Base-by-base conservation (phyloP, 2,113 vertebrate species). In the Panthera tigris region DNA sequence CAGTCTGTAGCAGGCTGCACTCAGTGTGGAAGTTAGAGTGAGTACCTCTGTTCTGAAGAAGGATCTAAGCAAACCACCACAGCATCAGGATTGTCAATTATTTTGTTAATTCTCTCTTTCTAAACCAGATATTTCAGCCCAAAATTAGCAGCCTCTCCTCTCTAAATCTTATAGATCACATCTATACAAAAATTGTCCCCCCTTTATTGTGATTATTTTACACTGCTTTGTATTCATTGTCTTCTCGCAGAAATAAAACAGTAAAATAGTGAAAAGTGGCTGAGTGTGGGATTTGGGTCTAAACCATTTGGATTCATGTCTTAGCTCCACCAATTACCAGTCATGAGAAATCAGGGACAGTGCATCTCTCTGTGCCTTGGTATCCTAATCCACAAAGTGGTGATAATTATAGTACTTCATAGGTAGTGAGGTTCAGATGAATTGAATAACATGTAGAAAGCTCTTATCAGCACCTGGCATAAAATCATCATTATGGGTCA, bases 1-100 rank as follows among this genome's bases (percentile, higher is more conserved):
- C 9, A 68, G 0, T 1, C 19, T 33, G n/a, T 21, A 25, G 1
- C 13, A 87, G 27, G 27, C 6, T 29, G 0, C 18, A n/a, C 1
- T 76, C 13, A 89, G 19, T 12, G 5, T 16, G 0, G 3, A 27
- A 41, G 0, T 2, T 31, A 7, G 25, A n/a, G 63, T 9, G 3
- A n/a, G 19, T 18, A 31, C 1, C 25, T 93, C 4, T 31, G 0
- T 45, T 50, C 27, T 61, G 13, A 41, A 78, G 0, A 6, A 0
- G 9, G 5, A 27, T 50, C 3, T 21, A 65, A 23, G 29, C 12
- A 39, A 81, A 39, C 0, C 2, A 31, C 1, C 25, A 50, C 0
- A 3, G 23, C 5, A 36, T 9, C 2, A 36, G 33, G 9, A 57
- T 6, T 71, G 10, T 5, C 36, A 39, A 11, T 50, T 52, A 18